phyloP scores from a whole-genome alignment of 2,888 invertebrate genomes.

The Periphyllus acericola region DNA sequence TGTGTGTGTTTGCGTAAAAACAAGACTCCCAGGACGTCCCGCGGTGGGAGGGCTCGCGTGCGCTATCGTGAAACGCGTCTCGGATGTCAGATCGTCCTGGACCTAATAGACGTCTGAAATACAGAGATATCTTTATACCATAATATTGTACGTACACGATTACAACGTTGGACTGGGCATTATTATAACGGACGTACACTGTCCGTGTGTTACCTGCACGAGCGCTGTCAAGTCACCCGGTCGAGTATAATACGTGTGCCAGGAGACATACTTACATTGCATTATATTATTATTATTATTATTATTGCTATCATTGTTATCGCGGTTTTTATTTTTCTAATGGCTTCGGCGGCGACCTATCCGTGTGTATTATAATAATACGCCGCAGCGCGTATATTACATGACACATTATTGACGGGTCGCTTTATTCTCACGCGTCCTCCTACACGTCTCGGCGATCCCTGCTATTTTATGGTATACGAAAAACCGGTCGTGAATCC shows the following conservation, averaged over 20 bases:
- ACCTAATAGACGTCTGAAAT: slow-evolving; percentile 47
- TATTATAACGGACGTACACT: slow-evolving; percentile 14
- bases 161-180: not conserved
- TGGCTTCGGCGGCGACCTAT: not conserved
- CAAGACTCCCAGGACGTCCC: slow-evolving; percentile 44
- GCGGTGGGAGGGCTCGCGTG: slow-evolving; percentile 42
- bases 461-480: no score
- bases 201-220: slow-evolving; percentile 1
- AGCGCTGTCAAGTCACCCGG: slow-evolving; percentile 37
- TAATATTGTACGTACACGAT: not conserved
- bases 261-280: slow-evolving; percentile 16
- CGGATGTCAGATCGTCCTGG: slow-evolving; percentile 38
- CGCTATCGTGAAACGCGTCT: slow-evolving; percentile 41
- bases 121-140: slow-evolving; percentile 37
- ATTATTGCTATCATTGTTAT: slow-evolving; percentile 32
- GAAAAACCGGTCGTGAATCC: not conserved
- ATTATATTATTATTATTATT: slow-evolving; percentile 31
- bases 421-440: slow-evolving; percentile 30
- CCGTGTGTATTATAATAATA: no score
- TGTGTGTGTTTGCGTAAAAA: slow-evolving; percentile 45
- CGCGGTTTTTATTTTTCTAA: slow-evolving; percentile 42
- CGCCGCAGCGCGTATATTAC: not conserved
- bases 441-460: slow-evolving; percentile 23
- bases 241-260: slow-evolving; percentile 19
- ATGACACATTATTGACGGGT: slow-evolving; percentile 60